phyloP scores from a whole-genome alignment of 2,888 invertebrate genomes.

The Diarsia mendica region DNA sequence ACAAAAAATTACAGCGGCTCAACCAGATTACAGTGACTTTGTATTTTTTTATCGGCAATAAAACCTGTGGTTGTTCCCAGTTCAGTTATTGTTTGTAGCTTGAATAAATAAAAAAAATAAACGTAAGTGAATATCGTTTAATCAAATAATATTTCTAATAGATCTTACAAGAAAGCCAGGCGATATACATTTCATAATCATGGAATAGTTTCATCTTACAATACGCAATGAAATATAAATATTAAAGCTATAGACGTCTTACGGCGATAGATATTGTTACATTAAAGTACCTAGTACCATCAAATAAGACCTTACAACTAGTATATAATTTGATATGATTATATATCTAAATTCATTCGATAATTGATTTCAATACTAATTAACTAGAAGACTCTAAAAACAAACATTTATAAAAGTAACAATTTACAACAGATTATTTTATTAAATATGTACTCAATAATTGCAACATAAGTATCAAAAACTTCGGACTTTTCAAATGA shows the following conservation, averaged over 20 bases:
- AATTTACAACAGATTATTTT: constrained; percentile 36
- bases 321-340: constrained; percentile 71
- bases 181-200: constrained; percentile 72
- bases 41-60: constrained; percentile 37
- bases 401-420: constrained; percentile 47
- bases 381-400: constrained; percentile 59
- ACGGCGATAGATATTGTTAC: constrained; percentile 70
- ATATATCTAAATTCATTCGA: constrained; percentile 70
- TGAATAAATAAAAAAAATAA: constrained; percentile 29
- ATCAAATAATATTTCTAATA: constrained; percentile 79
- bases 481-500: constrained; percentile 44
- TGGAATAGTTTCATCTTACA: constrained; percentile 64
- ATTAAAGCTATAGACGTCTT: constrained; percentile 78
- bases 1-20: constrained; percentile 45
- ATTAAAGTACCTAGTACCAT: constrained; percentile 62
- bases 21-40: constrained; percentile 29
- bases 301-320: constrained; percentile 57
- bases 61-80: constrained; percentile 11
- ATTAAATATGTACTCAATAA: constrained; percentile 52
- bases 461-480: constrained; percentile 37
- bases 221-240: constrained; percentile 63
- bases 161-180: constrained; percentile 80
- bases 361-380: constrained; percentile 60
- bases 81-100: background rate
- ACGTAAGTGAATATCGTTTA: constrained; percentile 72